Conservation (phyloP, 2,888 invertebrate species). For the Choreutis nemorana region DNA sequence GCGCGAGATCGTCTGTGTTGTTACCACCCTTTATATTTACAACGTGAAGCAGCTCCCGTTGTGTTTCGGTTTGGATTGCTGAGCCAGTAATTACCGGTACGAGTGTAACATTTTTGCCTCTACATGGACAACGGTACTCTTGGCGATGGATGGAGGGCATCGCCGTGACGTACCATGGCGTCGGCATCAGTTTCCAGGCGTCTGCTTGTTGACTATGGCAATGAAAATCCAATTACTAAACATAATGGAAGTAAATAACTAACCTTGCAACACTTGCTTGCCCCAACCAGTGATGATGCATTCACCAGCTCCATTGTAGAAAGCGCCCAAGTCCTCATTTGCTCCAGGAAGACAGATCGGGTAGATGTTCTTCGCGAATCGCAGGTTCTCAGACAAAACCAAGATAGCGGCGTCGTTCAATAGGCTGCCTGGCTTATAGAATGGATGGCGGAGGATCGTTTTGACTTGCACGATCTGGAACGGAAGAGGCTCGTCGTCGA, state of each 20-base stretch:
- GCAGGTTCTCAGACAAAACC: conserved; percentile 68
- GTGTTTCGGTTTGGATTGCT: too few relatives aligned
- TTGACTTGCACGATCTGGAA: conserved; percentile 80
- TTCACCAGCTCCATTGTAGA: conserved; percentile 65
- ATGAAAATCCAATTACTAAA: too few relatives aligned
- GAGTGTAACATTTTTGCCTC: too few relatives aligned
- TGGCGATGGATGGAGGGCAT: too few relatives aligned
- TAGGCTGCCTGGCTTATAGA: conserved; percentile 66
- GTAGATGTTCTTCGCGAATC: conserved; percentile 75
- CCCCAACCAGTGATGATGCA: conserved; percentile 88
- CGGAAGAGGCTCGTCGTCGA: conserved; percentile 80
- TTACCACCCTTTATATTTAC: too few relatives aligned
- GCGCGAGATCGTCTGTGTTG: too few relatives aligned
- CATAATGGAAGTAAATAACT: conserved; percentile 28
- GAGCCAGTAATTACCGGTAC: too few relatives aligned
- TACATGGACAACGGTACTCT: too few relatives aligned
- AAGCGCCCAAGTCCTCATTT: conserved; percentile 58
- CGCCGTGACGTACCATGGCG: too few relatives aligned
- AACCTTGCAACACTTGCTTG: conserved; percentile 79
- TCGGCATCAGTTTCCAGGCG: too few relatives aligned
- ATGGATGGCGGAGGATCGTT: conserved; percentile 74
- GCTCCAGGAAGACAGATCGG: conserved; percentile 73
- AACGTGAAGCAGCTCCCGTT: too few relatives aligned
- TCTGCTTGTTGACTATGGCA: too few relatives aligned
- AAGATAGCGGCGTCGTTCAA: conserved; percentile 78